These are phyloP conservation scores for Diachrysia chrysitis DNA, from an alignment of 2,888 invertebrate species.

Conservation along the genomic window DNA sequence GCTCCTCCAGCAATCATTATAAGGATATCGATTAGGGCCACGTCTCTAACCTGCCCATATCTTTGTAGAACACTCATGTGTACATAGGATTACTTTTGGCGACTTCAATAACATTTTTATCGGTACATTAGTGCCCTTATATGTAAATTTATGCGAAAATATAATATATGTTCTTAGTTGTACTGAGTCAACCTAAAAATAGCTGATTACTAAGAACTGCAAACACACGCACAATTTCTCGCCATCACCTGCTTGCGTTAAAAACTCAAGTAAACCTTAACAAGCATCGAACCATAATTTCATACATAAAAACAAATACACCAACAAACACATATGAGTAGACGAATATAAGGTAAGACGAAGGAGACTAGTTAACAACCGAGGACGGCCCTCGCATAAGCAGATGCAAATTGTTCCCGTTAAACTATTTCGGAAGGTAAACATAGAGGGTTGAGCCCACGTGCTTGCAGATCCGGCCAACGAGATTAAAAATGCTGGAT, in stretches of 20 bases:
- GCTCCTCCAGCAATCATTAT: constrained; percentile 90
- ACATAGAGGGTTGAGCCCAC: constrained; percentile 84
- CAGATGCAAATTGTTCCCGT: constrained; percentile 89
- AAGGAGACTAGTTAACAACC: constrained; percentile 85
- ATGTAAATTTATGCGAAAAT: constrained; percentile 14
- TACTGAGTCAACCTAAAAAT: neutral
- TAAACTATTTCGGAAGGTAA: constrained; percentile 89
- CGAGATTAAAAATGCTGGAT: constrained; percentile 89
- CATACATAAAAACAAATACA: constrained; percentile 47
- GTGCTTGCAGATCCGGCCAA: constrained; percentile 84
- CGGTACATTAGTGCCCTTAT: constrained; percentile 17
- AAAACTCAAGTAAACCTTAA: constrained; percentile 1
- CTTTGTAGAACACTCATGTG: constrained; percentile 82
- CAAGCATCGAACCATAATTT: neutral
- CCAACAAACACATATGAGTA: constrained; percentile 49
- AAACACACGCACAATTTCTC: too few relatives aligned
- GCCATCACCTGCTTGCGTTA: neutral
- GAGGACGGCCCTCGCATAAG: constrained; percentile 86
- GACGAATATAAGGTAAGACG: constrained; percentile 62
- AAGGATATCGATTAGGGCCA: constrained; percentile 89
- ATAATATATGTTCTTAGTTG: neutral
- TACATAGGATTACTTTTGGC: constrained; percentile 76
- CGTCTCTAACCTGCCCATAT: constrained; percentile 87
- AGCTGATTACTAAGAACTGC: neutral
- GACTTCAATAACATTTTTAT: constrained; percentile 51